These are phyloP conservation scores for Cairina moschata DNA, from an alignment of 2,113 vertebrate genomes.

Conservation along the genomic window DNA sequence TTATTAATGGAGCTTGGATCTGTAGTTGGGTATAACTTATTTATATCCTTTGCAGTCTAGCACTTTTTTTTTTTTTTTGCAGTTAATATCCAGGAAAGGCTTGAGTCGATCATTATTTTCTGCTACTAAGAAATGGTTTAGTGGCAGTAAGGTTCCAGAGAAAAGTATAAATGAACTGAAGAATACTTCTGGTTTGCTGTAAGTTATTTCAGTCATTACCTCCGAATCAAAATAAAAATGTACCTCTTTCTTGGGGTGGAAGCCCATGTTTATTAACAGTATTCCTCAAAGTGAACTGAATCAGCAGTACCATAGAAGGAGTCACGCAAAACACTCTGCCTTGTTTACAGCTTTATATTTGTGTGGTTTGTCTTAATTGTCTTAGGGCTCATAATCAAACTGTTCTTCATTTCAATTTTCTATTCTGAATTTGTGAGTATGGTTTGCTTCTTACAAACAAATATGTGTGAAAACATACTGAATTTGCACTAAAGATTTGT, in stretches of 20 bases:
- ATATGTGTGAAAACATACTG: not conserved
- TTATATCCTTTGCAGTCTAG: not conserved
- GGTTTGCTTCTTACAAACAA: not conserved
- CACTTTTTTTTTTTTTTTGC: conserved; percentile 16
- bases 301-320: not conserved
- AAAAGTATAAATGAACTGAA: conserved; percentile 93
- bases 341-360: not conserved
- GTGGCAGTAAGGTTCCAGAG: conserved; percentile 95
- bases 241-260: not conserved
- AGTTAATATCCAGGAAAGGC: conserved; percentile 97
- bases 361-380: not conserved
- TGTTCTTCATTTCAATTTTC: not conserved
- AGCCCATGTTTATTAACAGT: not conserved
- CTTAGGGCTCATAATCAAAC: not conserved
- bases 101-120: conserved; percentile 94
- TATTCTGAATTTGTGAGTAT: not conserved
- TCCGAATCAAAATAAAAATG: not conserved
- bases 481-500: not conserved
- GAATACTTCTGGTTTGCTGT: conserved; percentile 92
- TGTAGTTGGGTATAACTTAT: not conserved
- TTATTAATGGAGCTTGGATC: not conserved
- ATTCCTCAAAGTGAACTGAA: not conserved
- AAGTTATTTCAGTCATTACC: conserved; percentile 68
- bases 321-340: not conserved
- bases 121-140: conserved; percentile 99